Evolutionary conservation across 2,797 vertebrate species (phyloP).

Genomic region (Macrochelys suwanniensis): DNA sequence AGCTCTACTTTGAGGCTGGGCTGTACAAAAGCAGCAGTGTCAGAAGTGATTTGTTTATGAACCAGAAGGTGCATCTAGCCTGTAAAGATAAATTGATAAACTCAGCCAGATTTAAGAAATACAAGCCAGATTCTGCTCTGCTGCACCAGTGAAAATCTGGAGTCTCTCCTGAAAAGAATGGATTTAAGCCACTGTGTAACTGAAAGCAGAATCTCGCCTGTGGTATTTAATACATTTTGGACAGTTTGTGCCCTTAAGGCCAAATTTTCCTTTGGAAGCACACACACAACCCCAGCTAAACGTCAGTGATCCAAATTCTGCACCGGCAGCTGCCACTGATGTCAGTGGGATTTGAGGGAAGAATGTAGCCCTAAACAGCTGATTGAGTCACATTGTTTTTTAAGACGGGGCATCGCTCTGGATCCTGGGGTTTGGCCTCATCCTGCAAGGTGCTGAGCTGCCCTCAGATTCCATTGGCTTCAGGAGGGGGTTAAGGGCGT

Average conservation of each 20-base stretch:
- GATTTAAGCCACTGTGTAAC: not conserved
- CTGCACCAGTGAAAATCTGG: not conserved
- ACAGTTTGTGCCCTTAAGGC: accelerated
- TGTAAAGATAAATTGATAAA: not conserved
- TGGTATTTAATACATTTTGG: not conserved
- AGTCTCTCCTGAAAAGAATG: not conserved
- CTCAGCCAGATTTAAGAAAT: not conserved
- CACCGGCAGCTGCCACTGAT: not conserved
- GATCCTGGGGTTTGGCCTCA: not conserved
- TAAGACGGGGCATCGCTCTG: not conserved
- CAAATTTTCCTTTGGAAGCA: accelerated
- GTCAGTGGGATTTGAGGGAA: not conserved
- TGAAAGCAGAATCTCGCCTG: not conserved
- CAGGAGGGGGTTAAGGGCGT: not conserved
- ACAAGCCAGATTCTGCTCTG: not conserved
- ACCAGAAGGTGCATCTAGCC: not conserved
- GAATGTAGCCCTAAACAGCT: not conserved
- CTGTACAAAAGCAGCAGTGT: not conserved
- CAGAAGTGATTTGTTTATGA: not conserved
- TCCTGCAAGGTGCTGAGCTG: not conserved
- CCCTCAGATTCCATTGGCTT: not conserved
- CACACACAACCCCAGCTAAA: not conserved
- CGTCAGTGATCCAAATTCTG: not conserved
- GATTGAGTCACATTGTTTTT: not conserved
- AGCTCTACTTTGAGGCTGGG: not conserved